Percentiles rank a stretch among this genome's conserved stretches.
Conservation (phyloP, 1,140 invertebrate genomes). For the Leptonema lineaticorne region DNA sequence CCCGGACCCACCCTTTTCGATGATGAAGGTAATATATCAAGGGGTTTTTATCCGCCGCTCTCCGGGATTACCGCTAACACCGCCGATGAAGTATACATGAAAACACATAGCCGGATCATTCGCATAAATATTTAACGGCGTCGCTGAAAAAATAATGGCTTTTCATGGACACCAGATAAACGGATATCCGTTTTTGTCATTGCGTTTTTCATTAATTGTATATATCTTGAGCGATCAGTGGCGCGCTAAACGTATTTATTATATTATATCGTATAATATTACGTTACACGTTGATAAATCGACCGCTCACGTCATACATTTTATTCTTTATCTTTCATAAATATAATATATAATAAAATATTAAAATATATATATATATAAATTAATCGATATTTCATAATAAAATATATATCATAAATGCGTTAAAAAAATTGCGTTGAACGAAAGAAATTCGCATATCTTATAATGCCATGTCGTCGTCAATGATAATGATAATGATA, state of each 20-base stretch:
- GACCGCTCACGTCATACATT: too few species aligned
- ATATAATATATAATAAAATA: not conserved
- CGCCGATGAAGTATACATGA: conserved; percentile 42
- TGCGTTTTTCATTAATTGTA: not conserved
- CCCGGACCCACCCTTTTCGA: conserved; percentile 12
- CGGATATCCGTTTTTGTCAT: conserved; percentile 25
- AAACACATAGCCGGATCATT: conserved; percentile 32
- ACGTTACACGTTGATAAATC: too few species aligned
- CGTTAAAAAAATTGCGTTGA: too few species aligned
- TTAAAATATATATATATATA: conserved; percentile 3
- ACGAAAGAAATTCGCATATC: too few species aligned
- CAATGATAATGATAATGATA: too few species aligned
- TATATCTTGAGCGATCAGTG: too few species aligned
- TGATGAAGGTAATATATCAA: conserved; percentile 41
- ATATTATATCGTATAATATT: too few species aligned
- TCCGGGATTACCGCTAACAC: conserved; percentile 41
- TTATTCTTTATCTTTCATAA: too few species aligned
- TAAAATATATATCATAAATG: too few species aligned
- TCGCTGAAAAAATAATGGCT: conserved; percentile 36
- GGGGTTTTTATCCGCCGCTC: conserved; percentile 37
- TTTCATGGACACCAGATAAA: conserved; percentile 37
- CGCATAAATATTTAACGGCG: conserved; percentile 37
- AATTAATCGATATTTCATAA: too few species aligned
- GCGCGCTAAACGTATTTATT: too few species aligned
- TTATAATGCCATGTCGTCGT: too few species aligned